Conservation (phyloP, 2,888 invertebrate species). For the Lasioglossum lativentre region DNA sequence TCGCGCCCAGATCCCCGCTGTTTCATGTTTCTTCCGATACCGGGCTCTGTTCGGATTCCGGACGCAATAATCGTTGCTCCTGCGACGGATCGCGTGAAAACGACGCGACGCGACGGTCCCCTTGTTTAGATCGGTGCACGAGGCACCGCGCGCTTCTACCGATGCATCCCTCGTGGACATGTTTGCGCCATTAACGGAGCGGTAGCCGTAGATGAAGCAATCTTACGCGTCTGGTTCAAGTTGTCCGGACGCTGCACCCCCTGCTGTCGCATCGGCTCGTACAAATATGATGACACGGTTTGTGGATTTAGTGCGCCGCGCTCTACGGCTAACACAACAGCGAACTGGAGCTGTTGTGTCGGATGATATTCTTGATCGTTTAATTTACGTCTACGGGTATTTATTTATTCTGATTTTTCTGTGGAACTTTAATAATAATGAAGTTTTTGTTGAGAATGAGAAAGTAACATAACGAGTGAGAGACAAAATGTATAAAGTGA, state of each 20-base stretch:
- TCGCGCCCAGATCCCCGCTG: conserved; percentile 1
- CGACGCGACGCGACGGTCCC: conserved; percentile 7
- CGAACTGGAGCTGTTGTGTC: background rate
- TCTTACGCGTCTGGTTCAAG: background rate
- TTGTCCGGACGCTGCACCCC: background rate
- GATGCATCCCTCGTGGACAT: conserved; percentile 10
- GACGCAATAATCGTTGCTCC: conserved; percentile 20
- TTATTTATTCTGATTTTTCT: background rate
- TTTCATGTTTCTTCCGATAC: conserved; percentile 23
- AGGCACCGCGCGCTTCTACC: background rate
- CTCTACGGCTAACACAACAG: background rate
- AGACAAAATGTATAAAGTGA: too few species aligned
- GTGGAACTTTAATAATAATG: too few species aligned
- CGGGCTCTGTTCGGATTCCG: background rate
- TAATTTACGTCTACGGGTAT: background rate
- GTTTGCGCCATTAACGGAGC: conserved; percentile 7
- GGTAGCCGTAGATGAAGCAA: background rate
- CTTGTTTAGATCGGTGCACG: background rate
- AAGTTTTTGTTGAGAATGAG: too few species aligned
- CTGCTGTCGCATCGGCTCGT: background rate
- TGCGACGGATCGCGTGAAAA: conserved; percentile 3
- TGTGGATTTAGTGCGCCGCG: background rate
- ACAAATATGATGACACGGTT: background rate
- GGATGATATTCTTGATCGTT: background rate
- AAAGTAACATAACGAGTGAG: too few species aligned